Percentiles rank a stretch among this genome's conserved stretches.
Evolutionary conservation across 2,888 invertebrate species (phyloP).

Genomic region (Galerucella calmariensis): DNA sequence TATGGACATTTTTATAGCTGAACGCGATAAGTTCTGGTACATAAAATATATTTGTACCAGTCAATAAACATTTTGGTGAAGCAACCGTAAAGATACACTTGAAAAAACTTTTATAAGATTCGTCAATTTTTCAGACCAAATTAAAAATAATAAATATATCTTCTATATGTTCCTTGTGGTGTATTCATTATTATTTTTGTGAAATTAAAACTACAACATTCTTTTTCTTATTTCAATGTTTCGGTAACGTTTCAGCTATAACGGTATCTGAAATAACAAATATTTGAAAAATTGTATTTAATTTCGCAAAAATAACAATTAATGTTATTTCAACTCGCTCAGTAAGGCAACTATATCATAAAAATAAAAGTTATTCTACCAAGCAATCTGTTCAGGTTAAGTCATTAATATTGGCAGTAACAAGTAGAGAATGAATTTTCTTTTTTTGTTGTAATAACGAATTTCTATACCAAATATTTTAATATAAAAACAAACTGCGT

Average conservation of each 20-base stretch:
- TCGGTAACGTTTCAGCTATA: too few relatives aligned
- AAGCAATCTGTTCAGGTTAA: constrained; percentile 48
- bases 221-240: too few relatives aligned
- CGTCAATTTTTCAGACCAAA: constrained; percentile 35
- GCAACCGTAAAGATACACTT: not conserved
- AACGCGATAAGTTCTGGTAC: not conserved
- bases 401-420: constrained; percentile 46
- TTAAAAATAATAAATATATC: constrained; percentile 12
- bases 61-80: not conserved
- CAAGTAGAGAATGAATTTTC: constrained; percentile 40
- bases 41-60: not conserved
- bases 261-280: too few relatives aligned
- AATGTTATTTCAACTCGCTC: constrained; percentile 48
- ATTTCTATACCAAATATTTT: constrained; percentile 10
- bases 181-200: too few relatives aligned
- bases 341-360: constrained; percentile 50
- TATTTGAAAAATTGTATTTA: too few relatives aligned
- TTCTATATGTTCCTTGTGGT: too few relatives aligned
- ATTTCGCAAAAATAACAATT: constrained; percentile 47
- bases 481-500: not conserved
- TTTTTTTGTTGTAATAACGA: constrained; percentile 13
- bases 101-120: constrained; percentile 1
- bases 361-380: constrained; percentile 43
- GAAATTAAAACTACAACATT: too few relatives aligned
- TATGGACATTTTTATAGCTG: too few relatives aligned